These are phyloP conservation scores for Hydrolagus colliei DNA, from an alignment of 2,797 vertebrate species.

Conservation along the genomic window DNA sequence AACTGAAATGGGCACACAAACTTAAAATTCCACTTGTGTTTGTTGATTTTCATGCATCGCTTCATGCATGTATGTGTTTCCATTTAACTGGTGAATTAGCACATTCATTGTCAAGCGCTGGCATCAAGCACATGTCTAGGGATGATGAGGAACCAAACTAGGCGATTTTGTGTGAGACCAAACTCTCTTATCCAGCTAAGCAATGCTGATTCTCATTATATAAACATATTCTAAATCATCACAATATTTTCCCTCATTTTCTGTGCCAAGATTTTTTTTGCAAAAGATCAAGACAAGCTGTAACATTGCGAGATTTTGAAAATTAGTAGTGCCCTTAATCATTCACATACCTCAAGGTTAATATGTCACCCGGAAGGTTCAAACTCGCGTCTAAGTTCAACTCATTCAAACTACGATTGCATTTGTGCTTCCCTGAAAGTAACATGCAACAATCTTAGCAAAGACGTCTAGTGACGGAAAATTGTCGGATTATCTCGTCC, in stretches of 20 bases:
- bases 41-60: too few species aligned
- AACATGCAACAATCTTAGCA: not conserved
- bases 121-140: not conserved
- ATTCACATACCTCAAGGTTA: not conserved
- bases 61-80: not conserved
- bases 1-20: too few species aligned
- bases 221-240: not conserved
- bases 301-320: not conserved
- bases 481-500: too few species aligned
- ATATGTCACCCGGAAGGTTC: not conserved
- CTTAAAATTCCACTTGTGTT: too few species aligned
- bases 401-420: not conserved
- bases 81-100: not conserved
- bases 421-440: not conserved
- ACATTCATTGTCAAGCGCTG: not conserved
- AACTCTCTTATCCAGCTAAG: not conserved
- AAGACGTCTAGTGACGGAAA: not conserved
- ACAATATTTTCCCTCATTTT: not conserved
- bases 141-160: not conserved
- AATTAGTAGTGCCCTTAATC: not conserved
- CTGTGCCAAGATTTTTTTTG: not conserved
- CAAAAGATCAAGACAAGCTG: not conserved
- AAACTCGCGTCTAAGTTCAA: not conserved
- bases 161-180: not conserved
- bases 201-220: not conserved